These are phyloP conservation scores for Sphenodon punctatus DNA, from an alignment of 2,797 vertebrate species.

Conservation along the genomic window DNA sequence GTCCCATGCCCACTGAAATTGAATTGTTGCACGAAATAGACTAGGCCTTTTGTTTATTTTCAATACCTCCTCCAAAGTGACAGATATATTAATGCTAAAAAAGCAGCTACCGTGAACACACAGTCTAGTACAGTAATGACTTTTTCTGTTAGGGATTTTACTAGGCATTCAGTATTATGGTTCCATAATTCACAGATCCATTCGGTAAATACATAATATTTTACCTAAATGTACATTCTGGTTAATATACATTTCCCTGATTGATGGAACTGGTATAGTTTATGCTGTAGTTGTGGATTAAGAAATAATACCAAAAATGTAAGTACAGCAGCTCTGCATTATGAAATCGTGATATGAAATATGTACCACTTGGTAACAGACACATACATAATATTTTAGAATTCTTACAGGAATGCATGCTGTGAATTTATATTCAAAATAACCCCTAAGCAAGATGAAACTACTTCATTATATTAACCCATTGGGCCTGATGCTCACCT, in stretches of 20 bases:
- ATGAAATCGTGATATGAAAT: background rate
- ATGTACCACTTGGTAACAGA: background rate
- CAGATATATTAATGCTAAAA: background rate
- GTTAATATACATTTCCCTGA: background rate
- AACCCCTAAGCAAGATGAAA: background rate
- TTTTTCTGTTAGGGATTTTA: background rate
- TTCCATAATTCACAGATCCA: background rate
- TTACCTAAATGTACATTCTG: background rate
- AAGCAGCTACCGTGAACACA: background rate
- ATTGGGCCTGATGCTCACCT: background rate
- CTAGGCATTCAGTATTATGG: background rate
- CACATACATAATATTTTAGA: background rate
- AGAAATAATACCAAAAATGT: background rate
- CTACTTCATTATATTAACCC: background rate
- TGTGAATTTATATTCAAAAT: background rate
- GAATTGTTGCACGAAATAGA: background rate
- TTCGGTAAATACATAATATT: background rate
- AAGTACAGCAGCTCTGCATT: background rate
- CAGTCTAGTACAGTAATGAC: background rate
- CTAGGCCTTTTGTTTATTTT: background rate
- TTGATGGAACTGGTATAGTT: background rate
- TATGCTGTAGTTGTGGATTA: background rate
- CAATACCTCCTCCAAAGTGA: conserved; percentile 2
- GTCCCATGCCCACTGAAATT: background rate
- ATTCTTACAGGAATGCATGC: background rate